Percentiles rank a stretch among this genome's conserved stretches.
Conservation (phyloP, 2,797 vertebrate genomes). For the Fistularia tabacaria region DNA sequence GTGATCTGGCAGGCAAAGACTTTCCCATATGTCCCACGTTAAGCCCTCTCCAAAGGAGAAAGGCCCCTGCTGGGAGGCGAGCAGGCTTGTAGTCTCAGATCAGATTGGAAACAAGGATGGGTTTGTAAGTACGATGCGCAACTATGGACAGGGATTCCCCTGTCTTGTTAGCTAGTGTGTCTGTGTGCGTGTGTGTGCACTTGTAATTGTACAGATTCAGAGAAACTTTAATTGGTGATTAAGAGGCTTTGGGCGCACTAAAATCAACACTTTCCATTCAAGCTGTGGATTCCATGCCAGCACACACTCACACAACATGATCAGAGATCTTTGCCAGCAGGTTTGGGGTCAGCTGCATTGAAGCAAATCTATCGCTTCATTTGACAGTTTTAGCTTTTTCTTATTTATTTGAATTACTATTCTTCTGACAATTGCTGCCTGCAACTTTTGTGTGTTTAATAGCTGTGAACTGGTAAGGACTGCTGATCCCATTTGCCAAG, state of each 20-base stretch:
- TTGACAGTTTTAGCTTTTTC: neutral
- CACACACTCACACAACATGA: conserved; percentile 6
- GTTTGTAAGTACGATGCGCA: conserved; percentile 26
- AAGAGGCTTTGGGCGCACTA: conserved; percentile 46
- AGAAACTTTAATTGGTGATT: conserved; percentile 35
- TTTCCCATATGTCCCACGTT: conserved; percentile 60
- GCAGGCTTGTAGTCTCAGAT: conserved; percentile 37
- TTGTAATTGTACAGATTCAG: conserved; percentile 4
- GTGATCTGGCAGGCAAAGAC: conserved; percentile 47
- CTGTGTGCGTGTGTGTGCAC: conserved; percentile 2
- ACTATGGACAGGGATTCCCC: conserved; percentile 42
- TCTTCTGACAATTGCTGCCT: conserved; percentile 18
- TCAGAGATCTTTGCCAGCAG: conserved; percentile 13
- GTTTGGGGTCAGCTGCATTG: neutral
- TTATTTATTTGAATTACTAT: too few relatives aligned
- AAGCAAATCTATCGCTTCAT: neutral
- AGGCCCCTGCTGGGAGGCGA: conserved; percentile 46
- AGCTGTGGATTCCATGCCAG: conserved; percentile 17
- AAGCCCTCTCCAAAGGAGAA: conserved; percentile 47
- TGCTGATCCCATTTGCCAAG: too few relatives aligned
- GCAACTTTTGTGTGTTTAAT: too few relatives aligned
- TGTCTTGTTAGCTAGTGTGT: conserved; percentile 27
- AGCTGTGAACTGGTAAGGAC: too few relatives aligned
- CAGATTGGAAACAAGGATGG: conserved; percentile 31
- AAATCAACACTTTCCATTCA: conserved; percentile 50